Evolutionary conservation across 2,113 vertebrate genomes (phyloP), one percentile per base, ranked within the genome.

Genomic region (Cephalopterus ornatus): DNA sequence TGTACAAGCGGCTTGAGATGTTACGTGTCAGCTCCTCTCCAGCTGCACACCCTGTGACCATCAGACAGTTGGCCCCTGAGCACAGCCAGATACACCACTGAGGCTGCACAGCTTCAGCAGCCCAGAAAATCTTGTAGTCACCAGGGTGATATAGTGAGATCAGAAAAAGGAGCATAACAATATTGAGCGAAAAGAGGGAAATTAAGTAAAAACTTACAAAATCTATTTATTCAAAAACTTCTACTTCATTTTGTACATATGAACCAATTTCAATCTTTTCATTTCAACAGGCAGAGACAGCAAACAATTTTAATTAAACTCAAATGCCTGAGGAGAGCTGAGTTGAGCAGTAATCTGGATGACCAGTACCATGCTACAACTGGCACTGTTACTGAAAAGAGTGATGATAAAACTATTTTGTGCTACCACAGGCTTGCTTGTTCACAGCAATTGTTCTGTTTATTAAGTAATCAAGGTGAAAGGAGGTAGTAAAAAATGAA

Each of bases 1-100:
- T 62, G n/a, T 11, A 39, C 49, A 63, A 1, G 4, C 1, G 0
- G 71, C 16, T 0, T 1, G 41, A 65, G 42, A 23, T 17, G 44
- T 20, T 78, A 33, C 1, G 0, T n/a, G 26, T 42, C 0, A 0
- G 44, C 27, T 65, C 33, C 33, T 63, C 23, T 78, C 61, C 55
- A 59, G 52, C 22, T 56, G 20, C 0, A 0, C 53, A 27, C 42
- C 52, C 37, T 30, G 19, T 0, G 1, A 49, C 20, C 65, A 63
- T 41, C 42, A 42, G 66, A n/a, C 65, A 56, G 37, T n/a, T 37
- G 33, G 41, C 4, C 24, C 35, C 55, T 46, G n/a, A 46, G 33
- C 1, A 2, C 2, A 26, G 26, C 22, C 61, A 46, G 42, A 32
- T 14, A 41, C 0, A 1, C 16, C 55, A 75, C 22, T 10, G 44